A percentile compares a stretch with the other conserved stretches of the same genome.
These are phyloP conservation scores for Chrysodeixis includens DNA, from an alignment of 2,888 invertebrate genomes.

Conservation along the genomic window DNA sequence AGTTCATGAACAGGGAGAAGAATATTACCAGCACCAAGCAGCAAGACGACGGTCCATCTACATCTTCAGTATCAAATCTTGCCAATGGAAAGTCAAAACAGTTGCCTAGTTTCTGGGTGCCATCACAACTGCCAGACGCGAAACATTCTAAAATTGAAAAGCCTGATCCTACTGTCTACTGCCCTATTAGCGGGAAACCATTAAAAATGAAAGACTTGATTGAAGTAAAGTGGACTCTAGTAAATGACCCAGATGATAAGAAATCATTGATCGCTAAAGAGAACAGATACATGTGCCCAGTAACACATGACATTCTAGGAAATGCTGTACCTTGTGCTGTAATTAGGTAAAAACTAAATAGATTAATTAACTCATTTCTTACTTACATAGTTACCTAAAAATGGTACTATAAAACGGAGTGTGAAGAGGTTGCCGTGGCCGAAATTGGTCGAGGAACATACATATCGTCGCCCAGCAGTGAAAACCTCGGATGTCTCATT, in stretches of 20 bases:
- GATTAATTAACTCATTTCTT: background rate
- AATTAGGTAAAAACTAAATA: slow-evolving; percentile 86
- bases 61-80: slow-evolving; percentile 93
- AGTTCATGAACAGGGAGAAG: slow-evolving; percentile 95
- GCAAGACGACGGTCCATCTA: slow-evolving; percentile 58
- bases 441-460: no score
- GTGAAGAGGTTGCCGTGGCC: no score
- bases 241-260: slow-evolving; percentile 96
- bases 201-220: slow-evolving; percentile 97
- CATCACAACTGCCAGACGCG: slow-evolving; percentile 96
- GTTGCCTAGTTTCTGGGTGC: slow-evolving; percentile 99
- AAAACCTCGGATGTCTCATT: no score
- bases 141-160: slow-evolving; percentile 89
- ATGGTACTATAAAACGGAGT: no score
- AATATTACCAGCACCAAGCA: slow-evolving; percentile 89
- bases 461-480: no score
- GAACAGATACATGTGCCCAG: slow-evolving; percentile 98
- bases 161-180: slow-evolving; percentile 81
- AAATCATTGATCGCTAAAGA: slow-evolving; percentile 96
- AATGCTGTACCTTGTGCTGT: slow-evolving; percentile 98
- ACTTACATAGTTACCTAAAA: no score
- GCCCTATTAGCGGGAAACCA: slow-evolving; percentile 90
- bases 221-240: slow-evolving; percentile 96
- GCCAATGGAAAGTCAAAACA: slow-evolving; percentile 93
- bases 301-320: slow-evolving; percentile 98